Percentiles rank a stretch among this genome's conserved stretches.
These are phyloP conservation scores for Anticlea derivata DNA, from an alignment of 2,888 invertebrate species.

Conservation along the genomic window DNA sequence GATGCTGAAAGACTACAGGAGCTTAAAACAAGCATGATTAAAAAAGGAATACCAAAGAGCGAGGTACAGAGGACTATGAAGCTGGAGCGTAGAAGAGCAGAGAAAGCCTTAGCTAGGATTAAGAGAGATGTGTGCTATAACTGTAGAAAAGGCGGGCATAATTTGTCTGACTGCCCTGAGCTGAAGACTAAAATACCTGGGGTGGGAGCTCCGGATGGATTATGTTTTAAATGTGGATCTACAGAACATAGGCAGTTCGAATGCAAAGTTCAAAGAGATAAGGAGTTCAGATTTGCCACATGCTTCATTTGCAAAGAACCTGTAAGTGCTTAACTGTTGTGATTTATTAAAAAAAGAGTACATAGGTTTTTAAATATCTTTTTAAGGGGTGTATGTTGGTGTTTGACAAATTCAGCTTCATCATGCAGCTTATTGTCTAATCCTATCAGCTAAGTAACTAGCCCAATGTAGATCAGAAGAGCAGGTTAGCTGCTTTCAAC, in stretches of 20 bases:
- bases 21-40: conserved; percentile 85
- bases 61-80: conserved; percentile 87
- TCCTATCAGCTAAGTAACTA: no score
- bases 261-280: conserved; percentile 86
- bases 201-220: conserved; percentile 83
- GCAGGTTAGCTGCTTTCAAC: no score
- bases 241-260: conserved; percentile 92
- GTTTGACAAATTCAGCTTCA: no score
- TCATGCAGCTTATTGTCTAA: no score
- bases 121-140: conserved; percentile 91
- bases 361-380: no score
- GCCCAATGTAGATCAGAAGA: no score
- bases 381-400: no score
- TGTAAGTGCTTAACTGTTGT: conserved; percentile 52
- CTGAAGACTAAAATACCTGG: conserved; percentile 80
- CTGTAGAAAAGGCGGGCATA: conserved; percentile 90
- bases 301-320: conserved; percentile 95
- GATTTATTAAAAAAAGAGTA: no score
- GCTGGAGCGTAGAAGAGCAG: conserved; percentile 87
- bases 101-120: conserved; percentile 87
- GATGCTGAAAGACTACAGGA: conserved; percentile 86
- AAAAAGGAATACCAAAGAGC: conserved; percentile 86
- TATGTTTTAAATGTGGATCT: conserved; percentile 96
- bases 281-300: conserved; percentile 90
- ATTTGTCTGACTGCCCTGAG: conserved; percentile 91